Conservation (phyloP, 2,797 vertebrate genomes). For the Etheostoma perlongum region DNA sequence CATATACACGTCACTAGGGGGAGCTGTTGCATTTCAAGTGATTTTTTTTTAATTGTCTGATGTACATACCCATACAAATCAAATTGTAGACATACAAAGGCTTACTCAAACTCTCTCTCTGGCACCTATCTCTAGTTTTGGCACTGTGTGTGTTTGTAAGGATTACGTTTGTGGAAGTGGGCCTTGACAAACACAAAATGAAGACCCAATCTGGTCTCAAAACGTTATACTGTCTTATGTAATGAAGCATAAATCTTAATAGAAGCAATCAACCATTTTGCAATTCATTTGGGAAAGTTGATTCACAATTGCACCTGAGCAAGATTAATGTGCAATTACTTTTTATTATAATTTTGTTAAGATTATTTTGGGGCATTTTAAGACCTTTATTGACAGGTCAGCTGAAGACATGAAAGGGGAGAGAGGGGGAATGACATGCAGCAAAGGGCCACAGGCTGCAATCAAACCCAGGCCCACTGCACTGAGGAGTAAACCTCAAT, state of each 20-base stretch:
- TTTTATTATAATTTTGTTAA: no score
- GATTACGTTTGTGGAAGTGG: not conserved
- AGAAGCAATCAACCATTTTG: not conserved
- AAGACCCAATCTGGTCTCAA: not conserved
- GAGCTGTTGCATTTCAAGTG: slow-evolving; percentile 39
- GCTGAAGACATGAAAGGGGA: no score
- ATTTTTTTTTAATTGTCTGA: not conserved
- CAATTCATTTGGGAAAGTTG: not conserved
- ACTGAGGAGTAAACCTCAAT: no score
- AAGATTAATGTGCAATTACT: not conserved
- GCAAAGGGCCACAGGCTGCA: no score
- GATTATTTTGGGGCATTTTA: no score
- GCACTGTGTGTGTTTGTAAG: slow-evolving; percentile 1
- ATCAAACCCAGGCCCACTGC: no score
- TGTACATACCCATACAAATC: not conserved
- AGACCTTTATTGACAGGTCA: no score
- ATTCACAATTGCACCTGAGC: not conserved
- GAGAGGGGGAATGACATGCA: no score
- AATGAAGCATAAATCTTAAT: not conserved
- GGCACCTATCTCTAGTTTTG: not conserved
- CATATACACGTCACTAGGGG: slow-evolving; percentile 32
- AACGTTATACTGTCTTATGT: not conserved
- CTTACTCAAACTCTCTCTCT: not conserved
- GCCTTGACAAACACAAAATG: not conserved
- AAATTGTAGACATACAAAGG: not conserved